Evolutionary conservation across 2,113 vertebrate species (phyloP).

Genomic region (Verasper variegatus): DNA sequence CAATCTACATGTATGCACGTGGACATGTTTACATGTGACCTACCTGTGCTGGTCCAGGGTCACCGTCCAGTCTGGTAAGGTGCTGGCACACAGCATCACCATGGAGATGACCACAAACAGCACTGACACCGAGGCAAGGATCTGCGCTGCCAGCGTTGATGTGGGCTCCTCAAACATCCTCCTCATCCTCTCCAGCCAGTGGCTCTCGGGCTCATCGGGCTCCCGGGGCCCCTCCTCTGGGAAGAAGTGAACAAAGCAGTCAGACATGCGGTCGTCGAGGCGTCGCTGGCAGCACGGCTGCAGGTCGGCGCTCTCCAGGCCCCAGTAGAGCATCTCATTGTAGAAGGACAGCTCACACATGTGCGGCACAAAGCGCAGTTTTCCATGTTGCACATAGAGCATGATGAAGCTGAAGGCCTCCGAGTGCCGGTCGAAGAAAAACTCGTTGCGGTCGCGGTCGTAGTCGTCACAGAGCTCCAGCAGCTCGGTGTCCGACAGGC

Average conservation of each 20-base stretch:
- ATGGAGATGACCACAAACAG: slow-evolving; percentile 96
- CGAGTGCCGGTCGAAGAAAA: slow-evolving; percentile 96
- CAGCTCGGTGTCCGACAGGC: slow-evolving; percentile 92
- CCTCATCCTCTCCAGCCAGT: slow-evolving; percentile 92
- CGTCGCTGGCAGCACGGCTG: slow-evolving; percentile 95
- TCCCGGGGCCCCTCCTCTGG: slow-evolving; percentile 77
- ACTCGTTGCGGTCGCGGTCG: slow-evolving; percentile 94
- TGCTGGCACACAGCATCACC: slow-evolving; percentile 97
- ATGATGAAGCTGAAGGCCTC: slow-evolving; percentile 96
- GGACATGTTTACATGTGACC: not conserved
- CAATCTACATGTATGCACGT: not conserved
- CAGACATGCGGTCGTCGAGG: slow-evolving; percentile 93
- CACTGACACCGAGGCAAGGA: slow-evolving; percentile 92
- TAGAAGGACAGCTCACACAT: slow-evolving; percentile 99
- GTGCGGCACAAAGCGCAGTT: slow-evolving; percentile 91
- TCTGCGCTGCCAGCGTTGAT: slow-evolving; percentile 92
- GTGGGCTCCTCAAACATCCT: slow-evolving; percentile 95
- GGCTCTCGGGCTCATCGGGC: slow-evolving; percentile 18
- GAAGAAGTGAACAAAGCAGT: slow-evolving; percentile 88
- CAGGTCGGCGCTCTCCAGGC: slow-evolving; percentile 91
- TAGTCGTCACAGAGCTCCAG: slow-evolving; percentile 98
- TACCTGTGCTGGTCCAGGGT: slow-evolving; percentile 94
- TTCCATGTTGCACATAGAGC: slow-evolving; percentile 93
- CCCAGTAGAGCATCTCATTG: slow-evolving; percentile 97
- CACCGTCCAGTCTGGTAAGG: slow-evolving; percentile 93